Conservation (phyloP, 2,797 vertebrate genomes). For the Tadarida brasiliensis region DNA sequence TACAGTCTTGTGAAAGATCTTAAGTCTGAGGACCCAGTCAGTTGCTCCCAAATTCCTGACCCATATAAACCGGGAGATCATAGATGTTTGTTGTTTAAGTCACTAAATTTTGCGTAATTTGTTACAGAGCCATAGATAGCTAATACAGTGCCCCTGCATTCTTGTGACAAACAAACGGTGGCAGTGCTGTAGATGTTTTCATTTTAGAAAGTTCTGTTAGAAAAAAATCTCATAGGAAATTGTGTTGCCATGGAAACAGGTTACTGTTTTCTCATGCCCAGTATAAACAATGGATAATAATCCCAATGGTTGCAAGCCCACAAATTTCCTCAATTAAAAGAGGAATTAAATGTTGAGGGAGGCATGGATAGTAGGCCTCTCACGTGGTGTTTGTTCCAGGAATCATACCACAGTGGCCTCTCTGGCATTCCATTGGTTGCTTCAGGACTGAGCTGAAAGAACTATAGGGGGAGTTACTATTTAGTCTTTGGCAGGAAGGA, state of each 20-base stretch:
- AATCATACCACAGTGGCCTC: neutral
- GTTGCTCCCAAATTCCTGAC: neutral
- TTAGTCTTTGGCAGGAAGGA: slow-evolving; percentile 38
- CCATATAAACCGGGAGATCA: neutral
- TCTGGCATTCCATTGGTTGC: neutral
- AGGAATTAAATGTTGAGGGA: slow-evolving; percentile 19
- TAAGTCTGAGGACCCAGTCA: neutral
- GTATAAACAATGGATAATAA: slow-evolving; percentile 59
- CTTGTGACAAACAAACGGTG: slow-evolving; percentile 4
- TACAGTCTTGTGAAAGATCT: neutral
- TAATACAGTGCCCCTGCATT: neutral
- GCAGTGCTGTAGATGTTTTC: neutral
- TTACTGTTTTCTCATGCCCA: slow-evolving; percentile 34
- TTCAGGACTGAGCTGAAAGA: neutral
- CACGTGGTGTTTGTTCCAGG: neutral
- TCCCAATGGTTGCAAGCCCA: slow-evolving; percentile 23
- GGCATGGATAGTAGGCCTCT: neutral
- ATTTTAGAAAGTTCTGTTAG: slow-evolving; percentile 48
- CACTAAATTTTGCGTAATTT: slow-evolving; percentile 23
- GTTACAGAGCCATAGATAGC: neutral
- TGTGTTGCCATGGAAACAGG: slow-evolving; percentile 25
- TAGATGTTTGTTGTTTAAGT: neutral
- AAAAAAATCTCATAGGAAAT: slow-evolving; percentile 11
- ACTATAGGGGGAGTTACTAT: neutral
- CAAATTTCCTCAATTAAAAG: slow-evolving; percentile 50